Evolutionary conservation across 2,888 invertebrate species (phyloP).

Genomic region (Cerastis rubricosa): DNA sequence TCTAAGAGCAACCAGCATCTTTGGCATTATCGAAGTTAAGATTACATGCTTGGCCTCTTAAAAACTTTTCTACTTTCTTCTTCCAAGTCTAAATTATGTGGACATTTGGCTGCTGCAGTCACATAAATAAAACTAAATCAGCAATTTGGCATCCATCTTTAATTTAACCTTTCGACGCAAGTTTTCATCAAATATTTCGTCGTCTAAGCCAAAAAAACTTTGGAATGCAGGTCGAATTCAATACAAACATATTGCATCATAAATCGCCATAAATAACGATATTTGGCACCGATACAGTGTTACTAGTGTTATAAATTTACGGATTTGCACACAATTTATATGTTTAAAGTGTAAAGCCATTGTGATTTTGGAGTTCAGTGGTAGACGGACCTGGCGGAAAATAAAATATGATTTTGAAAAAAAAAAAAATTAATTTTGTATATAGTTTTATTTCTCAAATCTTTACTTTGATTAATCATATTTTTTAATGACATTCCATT

Average conservation of each 20-base stretch:
- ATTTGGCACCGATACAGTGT: conserved; percentile 68
- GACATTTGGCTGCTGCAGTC: conserved; percentile 22
- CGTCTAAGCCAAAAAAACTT: conserved; percentile 65
- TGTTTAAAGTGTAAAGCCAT: conserved; percentile 60
- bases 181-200: conserved; percentile 51
- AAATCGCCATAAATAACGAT: conserved; percentile 70
- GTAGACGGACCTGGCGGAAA: neutral
- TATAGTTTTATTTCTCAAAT: neutral
- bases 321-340: conserved; percentile 69
- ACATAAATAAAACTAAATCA: conserved; percentile 42
- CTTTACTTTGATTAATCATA: neutral
- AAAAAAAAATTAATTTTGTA: too few relatives aligned
- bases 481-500: neutral
- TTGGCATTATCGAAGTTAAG: neutral
- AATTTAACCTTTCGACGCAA: conserved; percentile 57
- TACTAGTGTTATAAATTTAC: conserved; percentile 66
- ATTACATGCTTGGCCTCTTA: conserved; percentile 5
- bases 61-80: conserved; percentile 5
- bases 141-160: conserved; percentile 56
- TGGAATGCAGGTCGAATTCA: conserved; percentile 53
- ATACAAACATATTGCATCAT: conserved; percentile 70
- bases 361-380: conserved; percentile 54
- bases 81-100: conserved; percentile 23
- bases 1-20: too few relatives aligned
- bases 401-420: neutral